Evolutionary conservation across 2,888 invertebrate species (phyloP).

Genomic region (Ennomos fuscantarius): DNA sequence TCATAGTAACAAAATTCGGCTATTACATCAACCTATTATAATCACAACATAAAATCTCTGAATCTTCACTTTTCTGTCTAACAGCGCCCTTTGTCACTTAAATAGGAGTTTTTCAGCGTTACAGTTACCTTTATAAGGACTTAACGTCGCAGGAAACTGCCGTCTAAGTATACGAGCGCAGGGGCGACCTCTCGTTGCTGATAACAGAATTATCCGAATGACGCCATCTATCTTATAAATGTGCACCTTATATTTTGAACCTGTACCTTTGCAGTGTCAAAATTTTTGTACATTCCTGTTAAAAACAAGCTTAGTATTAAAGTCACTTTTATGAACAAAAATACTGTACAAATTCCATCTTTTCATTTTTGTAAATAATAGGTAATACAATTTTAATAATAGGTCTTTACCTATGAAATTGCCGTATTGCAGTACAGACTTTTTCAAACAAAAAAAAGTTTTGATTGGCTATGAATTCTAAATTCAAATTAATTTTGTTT

Average conservation of each 20-base stretch:
- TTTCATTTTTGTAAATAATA: too few relatives aligned
- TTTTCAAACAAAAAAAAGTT: too few relatives aligned
- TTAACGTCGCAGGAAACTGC: slow-evolving; percentile 80
- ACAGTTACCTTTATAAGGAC: slow-evolving; percentile 81
- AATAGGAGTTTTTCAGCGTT: slow-evolving; percentile 79
- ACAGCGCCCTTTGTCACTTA: slow-evolving; percentile 74
- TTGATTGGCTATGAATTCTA: too few relatives aligned
- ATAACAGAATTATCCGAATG: slow-evolving; percentile 88
- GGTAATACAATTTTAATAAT: too few relatives aligned
- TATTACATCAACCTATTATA: slow-evolving; percentile 49
- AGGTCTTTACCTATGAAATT: too few relatives aligned
- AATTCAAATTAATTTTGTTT: too few relatives aligned
- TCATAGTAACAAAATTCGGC: slow-evolving; percentile 3
- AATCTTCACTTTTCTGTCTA: slow-evolving; percentile 73
- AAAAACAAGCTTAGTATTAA: too few relatives aligned
- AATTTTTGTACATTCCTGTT: slow-evolving; percentile 14
- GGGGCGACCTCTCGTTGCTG: slow-evolving; percentile 81
- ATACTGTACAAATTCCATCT: too few relatives aligned
- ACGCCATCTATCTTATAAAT: slow-evolving; percentile 88
- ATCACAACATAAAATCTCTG: slow-evolving; percentile 60
- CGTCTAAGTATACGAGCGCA: slow-evolving; percentile 78
- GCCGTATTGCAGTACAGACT: too few relatives aligned
- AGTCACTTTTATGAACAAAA: too few relatives aligned
- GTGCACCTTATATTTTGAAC: slow-evolving; percentile 80
- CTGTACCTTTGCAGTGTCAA: slow-evolving; percentile 50